phyloP scores from a whole-genome alignment of 2,888 invertebrate species.

The Polydrusus tereticollis region DNA sequence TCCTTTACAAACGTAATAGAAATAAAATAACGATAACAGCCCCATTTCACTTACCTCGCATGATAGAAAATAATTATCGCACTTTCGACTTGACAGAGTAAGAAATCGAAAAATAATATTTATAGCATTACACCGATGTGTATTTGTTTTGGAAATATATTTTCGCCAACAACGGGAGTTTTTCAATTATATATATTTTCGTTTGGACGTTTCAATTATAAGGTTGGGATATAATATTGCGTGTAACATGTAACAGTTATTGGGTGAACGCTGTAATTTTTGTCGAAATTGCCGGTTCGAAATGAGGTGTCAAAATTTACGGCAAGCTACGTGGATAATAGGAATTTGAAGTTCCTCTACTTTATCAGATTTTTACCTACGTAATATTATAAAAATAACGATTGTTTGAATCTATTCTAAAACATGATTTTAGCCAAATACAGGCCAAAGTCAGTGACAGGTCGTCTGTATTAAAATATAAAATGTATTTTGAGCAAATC shows the following conservation, averaged over 20 bases:
- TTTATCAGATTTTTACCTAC: neutral
- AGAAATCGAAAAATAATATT: neutral
- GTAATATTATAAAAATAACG: neutral
- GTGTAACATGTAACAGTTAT: slow-evolving; percentile 32
- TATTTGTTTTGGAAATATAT: slow-evolving; percentile 26
- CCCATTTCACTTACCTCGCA: neutral
- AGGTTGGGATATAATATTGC: slow-evolving; percentile 20
- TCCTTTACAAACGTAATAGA: neutral
- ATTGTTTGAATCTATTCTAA: too few species aligned
- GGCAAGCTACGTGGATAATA: neutral
- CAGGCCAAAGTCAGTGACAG: too few species aligned
- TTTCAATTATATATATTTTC: slow-evolving; percentile 43
- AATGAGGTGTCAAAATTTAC: slow-evolving; percentile 19
- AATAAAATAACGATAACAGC: neutral
- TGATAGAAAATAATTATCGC: neutral
- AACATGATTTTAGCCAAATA: too few species aligned
- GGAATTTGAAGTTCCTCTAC: neutral
- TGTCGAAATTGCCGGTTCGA: slow-evolving; percentile 4
- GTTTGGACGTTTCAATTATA: slow-evolving; percentile 41
- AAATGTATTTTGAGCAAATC: too few species aligned
- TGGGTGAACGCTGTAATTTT: slow-evolving; percentile 24
- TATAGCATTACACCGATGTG: neutral
- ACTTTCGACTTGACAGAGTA: neutral
- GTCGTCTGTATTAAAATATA: too few species aligned
- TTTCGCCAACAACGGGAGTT: slow-evolving; percentile 24